phyloP scores from a whole-genome alignment of 2,888 invertebrate genomes.

The Nomada goodeniana region DNA sequence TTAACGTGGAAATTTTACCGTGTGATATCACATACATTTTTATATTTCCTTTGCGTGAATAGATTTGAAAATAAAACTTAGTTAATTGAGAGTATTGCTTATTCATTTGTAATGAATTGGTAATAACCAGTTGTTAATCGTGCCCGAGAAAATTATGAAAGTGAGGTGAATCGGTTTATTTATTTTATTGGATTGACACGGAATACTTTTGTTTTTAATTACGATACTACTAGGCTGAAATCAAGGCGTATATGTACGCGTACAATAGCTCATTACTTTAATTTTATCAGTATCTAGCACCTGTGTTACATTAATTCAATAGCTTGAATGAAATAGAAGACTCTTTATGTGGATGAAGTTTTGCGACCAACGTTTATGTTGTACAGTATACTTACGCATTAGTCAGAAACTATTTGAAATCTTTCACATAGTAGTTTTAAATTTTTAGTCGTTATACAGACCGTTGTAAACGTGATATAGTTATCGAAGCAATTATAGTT shows the following conservation, averaged over 20 bases:
- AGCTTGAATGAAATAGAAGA: slow-evolving; percentile 30
- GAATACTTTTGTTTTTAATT: slow-evolving; percentile 31
- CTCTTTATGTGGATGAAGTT: slow-evolving; percentile 4
- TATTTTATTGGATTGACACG: slow-evolving; percentile 40
- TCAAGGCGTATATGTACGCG: not conserved
- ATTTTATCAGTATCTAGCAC: slow-evolving; percentile 25
- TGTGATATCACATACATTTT: not conserved
- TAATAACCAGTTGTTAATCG: too few species aligned
- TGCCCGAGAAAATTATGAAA: not conserved
- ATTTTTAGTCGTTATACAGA: not conserved
- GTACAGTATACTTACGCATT: slow-evolving; percentile 10
- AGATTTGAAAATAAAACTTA: not conserved
- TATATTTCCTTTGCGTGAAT: not conserved
- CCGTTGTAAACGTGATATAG: not conserved
- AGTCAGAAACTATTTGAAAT: slow-evolving; percentile 28
- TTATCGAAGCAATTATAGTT: slow-evolving; percentile 6
- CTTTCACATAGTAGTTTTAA: not conserved
- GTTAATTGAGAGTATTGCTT: not conserved
- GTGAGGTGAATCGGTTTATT: slow-evolving; percentile 26
- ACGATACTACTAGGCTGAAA: not conserved
- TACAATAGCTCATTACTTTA: slow-evolving; percentile 30
- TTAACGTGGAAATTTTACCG: not conserved
- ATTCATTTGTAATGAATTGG: not conserved
- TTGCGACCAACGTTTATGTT: slow-evolving; percentile 19
- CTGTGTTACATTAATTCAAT: slow-evolving; percentile 31